Evolutionary conservation across 2,888 invertebrate species (phyloP), one percentile per base, ranked within the genome.

Genomic region (Chironomus tentans): DNA sequence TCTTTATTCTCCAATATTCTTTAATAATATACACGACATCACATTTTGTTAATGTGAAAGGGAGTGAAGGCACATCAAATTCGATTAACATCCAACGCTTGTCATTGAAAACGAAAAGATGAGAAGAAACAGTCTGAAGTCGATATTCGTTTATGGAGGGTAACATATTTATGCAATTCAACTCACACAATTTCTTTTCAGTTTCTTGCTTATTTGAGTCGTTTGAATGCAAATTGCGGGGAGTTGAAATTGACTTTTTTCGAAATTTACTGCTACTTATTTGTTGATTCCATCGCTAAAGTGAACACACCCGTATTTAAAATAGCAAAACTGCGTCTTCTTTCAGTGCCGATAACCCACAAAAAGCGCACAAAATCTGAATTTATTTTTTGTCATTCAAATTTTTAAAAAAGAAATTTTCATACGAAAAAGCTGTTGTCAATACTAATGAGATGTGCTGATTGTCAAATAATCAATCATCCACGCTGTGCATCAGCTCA

Each of bases 111-210:
- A 56, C 6, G 50, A 12, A 2, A 24, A 65, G 24, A 4, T 10
- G 65, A 24, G 24, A 22, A 4, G 56, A 56, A n/a, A 7, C 6
- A 15, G n/a, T 56, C 3, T 4, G 15, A 4, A 18, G 18, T 56
- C 18, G 56, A 15, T n/a, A 56, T 15, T 56, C 56, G 12, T 18
- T 15, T 56, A 15, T 56, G 56, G 56, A 22, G 12, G 21, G 65
- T 21, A 22, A 65, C 65, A 65, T 65, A 65, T 65, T 65, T 65
- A 65, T 65, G 65, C 65, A 65, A 65, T 65, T n/a, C 65, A 65
- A 12, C 65, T 4, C 65, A 65, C 65, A 65, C 13, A 65, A 18
- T 56, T 56, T 56, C 15, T n/a, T 38, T 38, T 38, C 10, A 28
- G 28, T 56, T 56, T 56, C 56, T n/a, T 38, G 7, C 10, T 38